phyloP scores from a whole-genome alignment of 2,888 invertebrate species.

The Acrobasis consociella region DNA sequence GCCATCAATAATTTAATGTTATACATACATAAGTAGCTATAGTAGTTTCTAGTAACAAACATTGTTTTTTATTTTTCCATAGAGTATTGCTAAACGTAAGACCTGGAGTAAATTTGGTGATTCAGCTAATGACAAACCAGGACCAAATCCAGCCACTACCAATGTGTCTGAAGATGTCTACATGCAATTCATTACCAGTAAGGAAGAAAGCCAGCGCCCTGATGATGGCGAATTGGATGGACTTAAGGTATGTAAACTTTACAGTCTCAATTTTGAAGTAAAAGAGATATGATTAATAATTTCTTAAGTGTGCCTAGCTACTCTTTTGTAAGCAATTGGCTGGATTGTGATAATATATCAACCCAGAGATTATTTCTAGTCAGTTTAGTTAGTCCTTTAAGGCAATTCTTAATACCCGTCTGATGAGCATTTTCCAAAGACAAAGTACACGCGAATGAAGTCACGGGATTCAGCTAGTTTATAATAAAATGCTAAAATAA shows the following conservation, averaged over 20 bases:
- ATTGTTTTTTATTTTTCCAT: constrained; percentile 7
- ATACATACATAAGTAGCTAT: too few species aligned
- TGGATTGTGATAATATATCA: too few species aligned
- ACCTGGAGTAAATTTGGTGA: constrained; percentile 98
- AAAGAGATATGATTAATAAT: constrained; percentile 7
- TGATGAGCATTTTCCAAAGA: too few species aligned
- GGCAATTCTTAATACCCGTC: too few species aligned
- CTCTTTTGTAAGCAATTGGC: too few species aligned
- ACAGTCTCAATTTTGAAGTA: not conserved
- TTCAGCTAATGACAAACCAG: constrained; percentile 95
- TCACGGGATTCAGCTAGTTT: too few species aligned
- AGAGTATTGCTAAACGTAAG: constrained; percentile 95
- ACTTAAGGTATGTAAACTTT: constrained; percentile 83
- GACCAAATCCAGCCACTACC: constrained; percentile 98
- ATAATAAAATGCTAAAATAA: too few species aligned
- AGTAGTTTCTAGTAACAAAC: too few species aligned
- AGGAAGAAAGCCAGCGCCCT: constrained; percentile 93
- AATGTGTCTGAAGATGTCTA: constrained; percentile 97
- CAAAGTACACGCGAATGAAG: too few species aligned
- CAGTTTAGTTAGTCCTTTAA: too few species aligned
- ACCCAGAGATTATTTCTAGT: too few species aligned
- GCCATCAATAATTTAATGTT: not conserved
- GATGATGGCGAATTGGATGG: constrained; percentile 94
- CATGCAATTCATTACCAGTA: constrained; percentile 95
- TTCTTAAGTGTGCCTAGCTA: too few species aligned